Percentiles rank a stretch among this genome's conserved stretches.
phyloP scores from a whole-genome alignment of 2,888 invertebrate genomes.

The Polylopha cassiicola region DNA sequence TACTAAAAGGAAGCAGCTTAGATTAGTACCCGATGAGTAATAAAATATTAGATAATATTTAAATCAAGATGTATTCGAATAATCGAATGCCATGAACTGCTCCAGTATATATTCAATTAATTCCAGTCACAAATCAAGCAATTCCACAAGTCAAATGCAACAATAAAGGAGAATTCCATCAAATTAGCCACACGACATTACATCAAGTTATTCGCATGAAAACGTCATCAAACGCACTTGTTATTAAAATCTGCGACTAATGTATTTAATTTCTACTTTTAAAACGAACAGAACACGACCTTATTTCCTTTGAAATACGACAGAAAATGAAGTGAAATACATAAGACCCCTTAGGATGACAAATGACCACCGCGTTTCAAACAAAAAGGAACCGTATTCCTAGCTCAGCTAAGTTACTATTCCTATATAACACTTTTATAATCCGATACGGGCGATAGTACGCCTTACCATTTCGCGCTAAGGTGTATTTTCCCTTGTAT shows the following conservation, averaged over 20 bases:
- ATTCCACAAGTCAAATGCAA: too few relatives aligned
- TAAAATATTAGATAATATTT: too few relatives aligned
- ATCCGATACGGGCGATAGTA: too few relatives aligned
- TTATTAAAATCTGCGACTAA: constrained; percentile 17
- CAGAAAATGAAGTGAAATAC: constrained; percentile 2
- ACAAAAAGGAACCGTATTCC: constrained; percentile 3
- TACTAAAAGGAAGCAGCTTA: too few relatives aligned
- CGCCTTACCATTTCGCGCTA: background rate
- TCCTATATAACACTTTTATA: too few relatives aligned
- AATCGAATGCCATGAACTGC: too few relatives aligned
- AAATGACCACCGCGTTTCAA: constrained; percentile 1
- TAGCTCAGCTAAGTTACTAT: background rate
- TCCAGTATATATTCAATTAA: too few relatives aligned
- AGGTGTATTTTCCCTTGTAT: constrained; percentile 1
- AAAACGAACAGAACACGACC: background rate
- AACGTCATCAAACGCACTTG: constrained; percentile 7
- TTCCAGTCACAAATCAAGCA: too few relatives aligned
- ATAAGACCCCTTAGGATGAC: too few relatives aligned
- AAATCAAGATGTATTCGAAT: too few relatives aligned
- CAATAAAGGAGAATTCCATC: constrained; percentile 13
- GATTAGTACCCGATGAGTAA: too few relatives aligned
- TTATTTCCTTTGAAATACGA: too few relatives aligned
- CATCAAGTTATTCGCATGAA: constrained; percentile 22
- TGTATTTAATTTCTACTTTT: background rate
- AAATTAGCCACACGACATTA: constrained; percentile 25